Conservation (phyloP, 1,140 invertebrate species). For the Anthonomus grandis region DNA sequence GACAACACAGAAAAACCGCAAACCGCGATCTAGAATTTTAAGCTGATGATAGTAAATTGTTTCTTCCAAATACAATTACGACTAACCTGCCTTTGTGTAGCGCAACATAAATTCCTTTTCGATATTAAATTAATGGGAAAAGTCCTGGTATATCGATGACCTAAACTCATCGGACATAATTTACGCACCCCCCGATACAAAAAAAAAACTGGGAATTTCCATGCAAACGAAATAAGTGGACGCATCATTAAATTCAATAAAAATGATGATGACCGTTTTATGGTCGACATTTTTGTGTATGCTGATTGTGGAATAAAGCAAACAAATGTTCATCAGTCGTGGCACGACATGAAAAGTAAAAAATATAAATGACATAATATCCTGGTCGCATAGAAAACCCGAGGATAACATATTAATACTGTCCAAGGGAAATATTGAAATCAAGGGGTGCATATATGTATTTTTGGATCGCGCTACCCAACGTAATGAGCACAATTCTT, state of each 20-base stretch:
- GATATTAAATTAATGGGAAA: no score
- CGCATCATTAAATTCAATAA: conserved; percentile 37
- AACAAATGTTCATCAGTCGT: conserved; percentile 32
- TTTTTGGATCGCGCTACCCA: conserved; percentile 40
- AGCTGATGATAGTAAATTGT: no score
- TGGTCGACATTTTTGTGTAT: conserved; percentile 27
- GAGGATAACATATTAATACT: conserved; percentile 43
- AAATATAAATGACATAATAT: conserved; percentile 42
- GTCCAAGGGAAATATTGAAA: conserved; percentile 42
- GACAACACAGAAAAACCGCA: no score
- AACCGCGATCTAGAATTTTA: no score
- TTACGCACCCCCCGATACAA: conserved; percentile 15
- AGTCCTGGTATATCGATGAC: no score
- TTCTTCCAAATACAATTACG: no score
- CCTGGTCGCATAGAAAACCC: conserved; percentile 35
- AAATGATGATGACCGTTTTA: conserved; percentile 37
- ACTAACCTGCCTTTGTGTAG: no score
- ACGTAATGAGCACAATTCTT: conserved; percentile 43
- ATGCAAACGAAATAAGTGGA: conserved; percentile 27
- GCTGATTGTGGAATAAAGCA: conserved; percentile 34
- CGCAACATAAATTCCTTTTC: no score
- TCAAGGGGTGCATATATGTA: conserved; percentile 47
- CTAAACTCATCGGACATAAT: no score
- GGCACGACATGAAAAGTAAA: conserved; percentile 32
- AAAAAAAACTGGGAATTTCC: no score